These are phyloP conservation scores for Brachionus rubens DNA, from an alignment of 1,140 invertebrate species.

Conservation along the genomic window DNA sequence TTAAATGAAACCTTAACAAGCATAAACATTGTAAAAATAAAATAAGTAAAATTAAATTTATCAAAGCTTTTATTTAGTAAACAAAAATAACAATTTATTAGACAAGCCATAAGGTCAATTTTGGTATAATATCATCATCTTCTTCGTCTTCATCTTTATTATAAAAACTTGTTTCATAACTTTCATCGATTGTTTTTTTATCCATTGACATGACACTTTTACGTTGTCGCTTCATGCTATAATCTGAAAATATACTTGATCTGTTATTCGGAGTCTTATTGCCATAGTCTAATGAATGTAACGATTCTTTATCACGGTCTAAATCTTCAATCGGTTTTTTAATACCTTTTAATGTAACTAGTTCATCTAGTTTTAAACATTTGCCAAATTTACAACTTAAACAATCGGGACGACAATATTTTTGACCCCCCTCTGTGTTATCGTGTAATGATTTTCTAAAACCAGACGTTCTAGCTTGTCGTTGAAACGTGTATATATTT, in stretches of 20 bases:
- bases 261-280: neutral
- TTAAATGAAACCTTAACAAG: too few species aligned
- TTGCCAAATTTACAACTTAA: constrained; percentile 23
- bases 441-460: neutral
- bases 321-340: neutral
- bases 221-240: neutral
- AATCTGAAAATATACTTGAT: neutral
- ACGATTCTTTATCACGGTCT: neutral
- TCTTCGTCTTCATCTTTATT: constrained; percentile 3
- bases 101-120: constrained; percentile 18
- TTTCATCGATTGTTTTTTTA: neutral
- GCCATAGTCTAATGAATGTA: neutral
- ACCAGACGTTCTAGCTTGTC: neutral
- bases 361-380: neutral
- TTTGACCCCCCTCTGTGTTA: neutral
- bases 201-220: neutral
- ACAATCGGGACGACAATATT: neutral
- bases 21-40: too few species aligned
- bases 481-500: neutral
- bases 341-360: constrained; percentile 7
- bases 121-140: constrained; percentile 33
- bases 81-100: neutral
- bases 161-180: neutral
- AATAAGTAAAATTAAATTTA: too few species aligned
- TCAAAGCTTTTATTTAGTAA: too few species aligned